Evolutionary conservation across 2,797 vertebrate species (phyloP), one percentile per base, ranked within the genome.

Genomic region (Dallia pectoralis): DNA sequence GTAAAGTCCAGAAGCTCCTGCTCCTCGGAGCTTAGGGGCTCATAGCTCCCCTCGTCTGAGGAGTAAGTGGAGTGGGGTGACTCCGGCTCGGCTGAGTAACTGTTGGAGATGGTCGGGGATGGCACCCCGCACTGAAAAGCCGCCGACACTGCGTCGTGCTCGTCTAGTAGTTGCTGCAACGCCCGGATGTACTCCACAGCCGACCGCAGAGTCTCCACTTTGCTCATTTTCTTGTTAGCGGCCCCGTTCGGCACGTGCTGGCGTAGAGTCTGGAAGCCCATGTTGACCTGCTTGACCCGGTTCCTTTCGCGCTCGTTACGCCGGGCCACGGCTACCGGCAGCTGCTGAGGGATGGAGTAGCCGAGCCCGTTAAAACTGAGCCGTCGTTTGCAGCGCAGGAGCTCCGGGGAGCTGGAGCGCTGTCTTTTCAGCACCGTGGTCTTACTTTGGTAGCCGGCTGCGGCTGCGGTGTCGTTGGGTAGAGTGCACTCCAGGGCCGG

Each of bases 161-260:
- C 95, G 80, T 95, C 95, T 56, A 99, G 91, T 16, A 98, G 95
- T 36, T 93, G 91, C 89, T 99, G 97, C 79, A 98, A 78, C 32
- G 97, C 97, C 47, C 95, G 91, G 87, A 99, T 99, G 88, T 99
- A 99, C 88, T 97, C 95, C 82, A 96, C 97, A 7, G 97, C 97
- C 0, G 97, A 98, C 82, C 97, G 91, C 72, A 98, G 93, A 0
- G 97, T 99, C 91, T 98, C 97, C 88, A 98, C 97, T 70, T 99
- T 99, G 91, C 97, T 99, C 94, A 99, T 95, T 92, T 97, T 98
- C 91, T 96, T 97, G 92, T 94, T 97, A 64, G 96, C 94, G 18
- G 95, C 96, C 51, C 94, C 94, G 89, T 95, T 95, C 0, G 97
- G 97, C 80, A 98, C 97, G 75, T 97, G 97, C 87, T 97, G 94